Evolutionary conservation across 2,797 vertebrate species (phyloP), one percentile per base, ranked within the genome.

Genomic region (Pygocentrus nattereri): DNA sequence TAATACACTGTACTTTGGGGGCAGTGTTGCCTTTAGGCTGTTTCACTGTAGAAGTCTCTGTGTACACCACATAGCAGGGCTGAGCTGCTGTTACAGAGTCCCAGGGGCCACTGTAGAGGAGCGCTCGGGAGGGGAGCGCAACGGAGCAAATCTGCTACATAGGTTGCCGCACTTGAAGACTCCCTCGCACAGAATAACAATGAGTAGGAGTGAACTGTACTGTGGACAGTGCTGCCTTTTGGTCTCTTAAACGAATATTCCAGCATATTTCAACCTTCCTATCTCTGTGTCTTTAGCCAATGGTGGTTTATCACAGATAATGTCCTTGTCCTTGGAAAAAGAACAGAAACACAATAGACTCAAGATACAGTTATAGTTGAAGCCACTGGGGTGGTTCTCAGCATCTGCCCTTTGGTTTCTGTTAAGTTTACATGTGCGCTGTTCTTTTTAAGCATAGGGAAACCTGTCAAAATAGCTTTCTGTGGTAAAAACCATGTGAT

Each of bases 71-170:
- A 52, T n/a, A 11, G 18, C 27, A 72, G 47, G 68, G 47, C 15
- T 52, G 15, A 50, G 21, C 27, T 19, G 15, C 68, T 7, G 25
- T 25, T 61, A 68, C 41, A n/a, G 10, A 50, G 25, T 47, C 68
- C 68, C 15, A 50, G 47, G 47, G 23, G 25, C 49, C 19, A 49
- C 47, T 70, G 68, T 49, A 44, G 41, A 23, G 34, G n/a, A 68
- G 38, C 15, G 25, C 15, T 31, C 8, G 27, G 49, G 25, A 54
- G 10, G 19, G 27, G 47, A 72, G 49, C 21, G 49, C 54, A 72
- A 54, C 69, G 18, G 49, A 52, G 69, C 69, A 72, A 27, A 72
- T 31, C 47, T 54, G 6, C 69, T 52, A 72, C 69, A 54, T 41
- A 31, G 8, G 8, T 38, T 65, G 61, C 27, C 1, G 19, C 62